Evolutionary conservation across 2,888 invertebrate species (phyloP).

Genomic region (Latrodectus hesperus): DNA sequence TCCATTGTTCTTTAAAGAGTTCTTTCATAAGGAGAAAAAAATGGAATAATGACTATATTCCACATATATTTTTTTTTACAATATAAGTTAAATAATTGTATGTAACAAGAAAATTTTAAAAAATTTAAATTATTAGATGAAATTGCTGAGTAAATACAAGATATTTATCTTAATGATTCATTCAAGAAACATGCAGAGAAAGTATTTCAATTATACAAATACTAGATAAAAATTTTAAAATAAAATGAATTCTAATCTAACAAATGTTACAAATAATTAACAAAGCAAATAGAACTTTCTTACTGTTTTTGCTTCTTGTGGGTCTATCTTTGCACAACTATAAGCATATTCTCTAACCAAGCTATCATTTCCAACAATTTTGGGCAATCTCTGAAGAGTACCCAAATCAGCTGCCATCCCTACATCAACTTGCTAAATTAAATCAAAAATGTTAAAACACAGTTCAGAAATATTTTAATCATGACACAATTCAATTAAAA

Average conservation of each 20-base stretch:
- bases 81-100: no score
- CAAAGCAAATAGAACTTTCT: not conserved
- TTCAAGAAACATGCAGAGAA: no score
- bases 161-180: no score
- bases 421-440: slow-evolving; percentile 77
- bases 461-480: no score
- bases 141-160: no score
- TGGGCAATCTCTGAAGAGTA: slow-evolving; percentile 92
- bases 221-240: not conserved
- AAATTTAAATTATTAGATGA: no score
- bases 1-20: no score
- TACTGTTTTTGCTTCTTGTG: slow-evolving; percentile 83
- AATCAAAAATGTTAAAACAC: not conserved
- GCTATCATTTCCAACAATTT: slow-evolving; percentile 90
- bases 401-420: slow-evolving; percentile 98
- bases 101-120: no score
- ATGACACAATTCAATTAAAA: no score
- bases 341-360: slow-evolving; percentile 89
- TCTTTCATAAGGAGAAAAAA: no score
- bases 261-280: not conserved
- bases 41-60: no score
- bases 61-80: no score
- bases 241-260: not conserved
- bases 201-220: not conserved
- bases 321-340: slow-evolving; percentile 87